Conservation (phyloP, 1,140 invertebrate genomes). For the Ruditapes philippinarum region DNA sequence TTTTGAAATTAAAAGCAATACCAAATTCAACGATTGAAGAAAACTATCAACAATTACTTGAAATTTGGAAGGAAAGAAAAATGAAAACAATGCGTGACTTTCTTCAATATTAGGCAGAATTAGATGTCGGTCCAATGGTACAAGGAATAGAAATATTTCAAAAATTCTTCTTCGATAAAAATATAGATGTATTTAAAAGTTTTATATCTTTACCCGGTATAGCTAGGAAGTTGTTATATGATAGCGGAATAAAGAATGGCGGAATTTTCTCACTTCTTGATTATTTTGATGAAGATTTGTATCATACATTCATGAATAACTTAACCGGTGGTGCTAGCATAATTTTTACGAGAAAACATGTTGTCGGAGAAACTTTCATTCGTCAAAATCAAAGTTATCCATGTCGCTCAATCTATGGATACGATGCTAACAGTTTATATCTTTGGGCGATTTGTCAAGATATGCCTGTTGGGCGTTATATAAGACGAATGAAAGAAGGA, state of each 20-base stretch:
- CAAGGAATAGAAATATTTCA: neutral
- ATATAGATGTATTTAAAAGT: no score
- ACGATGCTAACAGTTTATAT: neutral
- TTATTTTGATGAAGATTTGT: neutral
- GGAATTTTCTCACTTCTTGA: neutral
- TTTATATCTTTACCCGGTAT: no score
- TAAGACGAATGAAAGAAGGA: neutral
- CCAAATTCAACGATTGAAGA: neutral
- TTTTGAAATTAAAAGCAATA: neutral
- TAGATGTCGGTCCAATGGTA: neutral
- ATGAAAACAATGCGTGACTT: conserved; percentile 6
- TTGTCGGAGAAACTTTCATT: neutral
- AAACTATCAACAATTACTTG: neutral
- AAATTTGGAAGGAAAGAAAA: neutral
- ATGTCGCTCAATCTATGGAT: neutral
- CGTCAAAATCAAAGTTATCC: neutral
- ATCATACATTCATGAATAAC: neutral
- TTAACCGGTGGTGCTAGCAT: neutral
- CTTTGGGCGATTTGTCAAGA: conserved; percentile 2
- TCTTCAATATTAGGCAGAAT: conserved; percentile 3
- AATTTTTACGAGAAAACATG: neutral
- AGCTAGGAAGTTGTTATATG: no score
- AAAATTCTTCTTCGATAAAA: no score
- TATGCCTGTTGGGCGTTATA: neutral
- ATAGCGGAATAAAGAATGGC: neutral